Evolutionary conservation across 2,797 vertebrate genomes (phyloP).

Genomic region (Varecia variegata): DNA sequence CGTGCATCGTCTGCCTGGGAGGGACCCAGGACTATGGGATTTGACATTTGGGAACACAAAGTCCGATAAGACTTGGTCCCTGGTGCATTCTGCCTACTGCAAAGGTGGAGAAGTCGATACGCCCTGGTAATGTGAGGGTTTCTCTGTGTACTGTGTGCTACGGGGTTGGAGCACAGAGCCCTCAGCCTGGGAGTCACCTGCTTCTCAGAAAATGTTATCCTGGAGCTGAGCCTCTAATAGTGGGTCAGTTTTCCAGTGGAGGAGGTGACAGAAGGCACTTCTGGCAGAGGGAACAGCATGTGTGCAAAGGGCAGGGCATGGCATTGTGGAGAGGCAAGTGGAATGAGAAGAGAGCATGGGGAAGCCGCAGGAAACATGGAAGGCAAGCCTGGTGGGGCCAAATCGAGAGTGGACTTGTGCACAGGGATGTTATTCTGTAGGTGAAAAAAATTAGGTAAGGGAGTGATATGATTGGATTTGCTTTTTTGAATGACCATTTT

Average conservation of each 20-base stretch:
- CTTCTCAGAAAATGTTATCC: too few species aligned
- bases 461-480: not conserved
- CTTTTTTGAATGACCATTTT: not conserved
- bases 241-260: not conserved
- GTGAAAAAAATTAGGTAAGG: not conserved
- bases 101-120: rapidly evolving
- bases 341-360: rapidly evolving
- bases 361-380: not conserved
- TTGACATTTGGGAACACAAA: not conserved
- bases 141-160: not conserved
- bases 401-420: not conserved
- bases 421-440: not conserved
- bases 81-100: not conserved
- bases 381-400: not conserved
- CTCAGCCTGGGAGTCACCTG: not conserved
- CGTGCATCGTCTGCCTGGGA: not conserved
- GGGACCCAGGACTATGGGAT: not conserved
- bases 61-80: rapidly evolving
- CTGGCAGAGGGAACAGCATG: not conserved
- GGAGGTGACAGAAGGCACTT: too few species aligned
- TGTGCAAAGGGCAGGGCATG: not conserved
- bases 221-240: not conserved
- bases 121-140: rapidly evolving
- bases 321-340: not conserved
- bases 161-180: not conserved